Conservation (phyloP, 1,140 invertebrate genomes). For the Notospermus geniculatus region DNA sequence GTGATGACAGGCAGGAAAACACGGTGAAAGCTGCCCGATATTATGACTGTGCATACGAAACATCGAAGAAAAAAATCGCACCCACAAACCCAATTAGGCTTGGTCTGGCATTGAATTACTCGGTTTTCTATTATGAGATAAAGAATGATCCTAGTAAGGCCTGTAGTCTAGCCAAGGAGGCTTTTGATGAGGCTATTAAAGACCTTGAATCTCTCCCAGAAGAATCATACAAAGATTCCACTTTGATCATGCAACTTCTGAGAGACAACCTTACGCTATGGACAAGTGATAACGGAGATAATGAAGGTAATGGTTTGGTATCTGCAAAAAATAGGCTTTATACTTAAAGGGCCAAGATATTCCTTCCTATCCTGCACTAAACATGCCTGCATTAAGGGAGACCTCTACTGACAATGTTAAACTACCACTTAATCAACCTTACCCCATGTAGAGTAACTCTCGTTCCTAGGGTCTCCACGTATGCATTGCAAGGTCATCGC, state of each 20-base stretch:
- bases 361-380: too few relatives aligned
- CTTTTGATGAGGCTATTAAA: constrained; percentile 70
- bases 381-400: too few relatives aligned
- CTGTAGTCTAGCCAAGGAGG: constrained; percentile 82
- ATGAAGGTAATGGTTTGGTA: too few relatives aligned
- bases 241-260: constrained; percentile 95
- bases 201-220: constrained; percentile 92
- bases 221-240: constrained; percentile 92
- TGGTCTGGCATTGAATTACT: constrained; percentile 95
- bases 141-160: constrained; percentile 96
- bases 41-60: constrained; percentile 87
- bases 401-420: too few relatives aligned
- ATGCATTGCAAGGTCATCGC: too few relatives aligned
- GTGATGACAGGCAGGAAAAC: constrained; percentile 51
- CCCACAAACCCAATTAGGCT: constrained; percentile 96
- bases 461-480: too few relatives aligned
- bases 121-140: constrained; percentile 99
- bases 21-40: too few relatives aligned
- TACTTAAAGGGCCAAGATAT: too few relatives aligned
- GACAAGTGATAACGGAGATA: constrained; percentile 43
- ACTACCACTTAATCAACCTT: too few relatives aligned
- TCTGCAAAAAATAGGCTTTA: too few relatives aligned
- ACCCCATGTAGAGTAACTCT: too few relatives aligned
- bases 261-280: constrained; percentile 77
- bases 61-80: constrained; percentile 98